Evolutionary conservation across 2,797 vertebrate genomes (phyloP), one percentile per base, ranked within the genome.

Genomic region (Odontamblyopus lacepedii): DNA sequence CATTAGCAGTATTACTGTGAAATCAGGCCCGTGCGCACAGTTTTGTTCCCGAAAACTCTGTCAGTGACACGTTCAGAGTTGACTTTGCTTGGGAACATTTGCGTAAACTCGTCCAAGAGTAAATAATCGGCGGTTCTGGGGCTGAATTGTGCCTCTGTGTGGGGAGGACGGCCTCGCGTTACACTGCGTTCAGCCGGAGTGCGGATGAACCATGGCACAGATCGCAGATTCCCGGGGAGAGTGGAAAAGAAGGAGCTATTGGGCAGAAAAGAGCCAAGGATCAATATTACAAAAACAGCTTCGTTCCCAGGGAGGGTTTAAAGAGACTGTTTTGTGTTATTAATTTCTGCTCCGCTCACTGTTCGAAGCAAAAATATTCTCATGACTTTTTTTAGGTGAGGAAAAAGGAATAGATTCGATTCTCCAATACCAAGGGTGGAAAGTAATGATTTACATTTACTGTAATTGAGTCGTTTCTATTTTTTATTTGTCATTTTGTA

Each of bases 131-230:
- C 59, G 0, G 56, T 74, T 50, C 19, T 16, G 55, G 44, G 5
- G 48, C 29, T 74, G 77, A 80, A 67, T 70, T 60, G 27, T 59
- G 26, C 63, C 62, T 76, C 63, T 73, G 6, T 77, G 67, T 72
- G 41, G 71, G 75, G 64, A 35, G 18, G 6, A 11, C 15, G 30
- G 65, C 3, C 67, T 27, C 15, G 44, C 18, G 7, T 11, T 35
- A 57, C 38, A 56, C 32, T 63, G 27, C 38, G 51, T 63, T 67
- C 11, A 57, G 3, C 51, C 1, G 3, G 51, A 66, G 62, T 30
- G 16, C 6, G 26, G 55, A 56, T 26, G 62, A 79, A 68, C 23
- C 67, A 23, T 56, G 55, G 26, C 9, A 73, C 48, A 67, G 38
- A 26, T 63, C 13, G 6, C 26, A 73, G 26, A 72, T 64, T 73